phyloP scores from a whole-genome alignment of 2,113 vertebrate species.

The Mus musculus region GRCm39 chr4:111260501-111261000 shows the following conservation, averaged over 20 bases:
- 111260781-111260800: conserved; percentile 46
- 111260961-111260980: neutral
- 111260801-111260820: neutral
- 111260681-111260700: conserved; percentile 20
- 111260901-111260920: neutral
- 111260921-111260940: conserved; percentile 40
- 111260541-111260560: conserved; percentile 63
- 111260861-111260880: conserved; percentile 6
- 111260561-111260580: conserved; percentile 64
- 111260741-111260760: conserved; percentile 55
- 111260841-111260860: conserved; percentile 37
- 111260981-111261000: conserved; percentile 15
- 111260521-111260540: conserved; percentile 43
- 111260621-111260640: conserved; percentile 51
- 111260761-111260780: conserved; percentile 33
- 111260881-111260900: neutral
- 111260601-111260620: conserved; percentile 54
- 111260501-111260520: conserved; percentile 35
- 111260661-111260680: conserved; percentile 41
- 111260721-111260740: conserved; percentile 26
- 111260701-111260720: neutral
- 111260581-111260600: conserved; percentile 61
- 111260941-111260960: neutral
- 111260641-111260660: conserved; percentile 57
- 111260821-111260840: neutral